Percentiles rank a stretch among this genome's conserved stretches.
Conservation (phyloP, 2,888 invertebrate genomes). For the Noctua janthe region DNA sequence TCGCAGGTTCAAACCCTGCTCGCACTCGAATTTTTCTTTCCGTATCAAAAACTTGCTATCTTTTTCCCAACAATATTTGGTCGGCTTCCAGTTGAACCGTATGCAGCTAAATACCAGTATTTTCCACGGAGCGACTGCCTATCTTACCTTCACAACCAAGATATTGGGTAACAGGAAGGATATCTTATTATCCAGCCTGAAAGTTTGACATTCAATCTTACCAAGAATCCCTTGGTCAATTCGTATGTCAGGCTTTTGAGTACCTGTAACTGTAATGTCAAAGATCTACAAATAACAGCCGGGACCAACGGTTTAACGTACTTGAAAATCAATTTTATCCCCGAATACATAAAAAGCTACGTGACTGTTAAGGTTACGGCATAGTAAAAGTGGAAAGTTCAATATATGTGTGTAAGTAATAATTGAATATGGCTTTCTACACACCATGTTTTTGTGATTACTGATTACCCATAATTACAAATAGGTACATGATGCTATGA, state of each 20-base stretch:
- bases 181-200: background rate
- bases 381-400: slow-evolving; percentile 63
- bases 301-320: background rate
- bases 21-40: too few species aligned
- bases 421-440: slow-evolving; percentile 63
- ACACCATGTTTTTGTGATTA: slow-evolving; percentile 58
- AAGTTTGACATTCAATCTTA: background rate
- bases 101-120: background rate
- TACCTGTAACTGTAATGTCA: background rate
- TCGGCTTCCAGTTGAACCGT: background rate
- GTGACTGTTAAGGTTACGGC: slow-evolving; percentile 43
- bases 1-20: too few species aligned
- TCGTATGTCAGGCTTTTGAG: background rate
- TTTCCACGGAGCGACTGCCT: background rate
- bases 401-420: slow-evolving; percentile 36
- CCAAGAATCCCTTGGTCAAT: background rate
- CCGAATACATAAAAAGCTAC: background rate
- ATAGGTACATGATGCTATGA: background rate
- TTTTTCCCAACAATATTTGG: background rate
- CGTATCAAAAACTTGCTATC: too few species aligned
- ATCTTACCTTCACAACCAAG: background rate
- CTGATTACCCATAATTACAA: slow-evolving; percentile 62
- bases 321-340: background rate
- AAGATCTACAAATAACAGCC: background rate
- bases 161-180: background rate